Evolutionary conservation across 2,888 invertebrate species (phyloP), one percentile per base, ranked within the genome.

Genomic region (Clepsis dumicolana): DNA sequence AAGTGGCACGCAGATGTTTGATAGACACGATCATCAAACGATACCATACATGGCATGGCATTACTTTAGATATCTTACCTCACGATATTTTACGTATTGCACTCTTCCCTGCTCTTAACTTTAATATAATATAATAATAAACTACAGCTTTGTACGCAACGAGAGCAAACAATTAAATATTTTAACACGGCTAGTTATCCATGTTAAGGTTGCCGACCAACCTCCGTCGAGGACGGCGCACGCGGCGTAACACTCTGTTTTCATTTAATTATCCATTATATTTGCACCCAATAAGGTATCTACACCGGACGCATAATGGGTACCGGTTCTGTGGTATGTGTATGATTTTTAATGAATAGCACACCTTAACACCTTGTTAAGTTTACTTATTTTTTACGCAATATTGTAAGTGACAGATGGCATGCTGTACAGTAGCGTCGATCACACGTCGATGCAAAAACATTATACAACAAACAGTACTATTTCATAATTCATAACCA

Each of bases 131-230:
- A n/a, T 12, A n/a, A 38, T 29, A n/a, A 38, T 5, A 38, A 52
- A 48, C 16, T 50, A 38, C 18, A 27, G 27, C 18, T 21, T n/a
- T 21, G 48, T 48, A n/a, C 32, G 32, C 35, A 56, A 18, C 29
- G 29, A 35, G 27, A n/a, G 56, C 67, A 67, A 57, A 67, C 54
- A 65, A 66, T 62, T 61, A 66, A 66, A 67, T 67, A 67, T 62
- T 67, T 64, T 57, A 68, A 68, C 62, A 62, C 57, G 38, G 44
- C 63, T 24, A 59, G 63, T 68, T 68, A 59, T 41, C 44, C 57
- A 53, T 68, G 68, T 64, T 68, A 68, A 68, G 68, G 68, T 44
- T 68, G 27, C 50, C 29, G 24, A n/a, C 52, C 63, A 64, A 64
- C 68, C 68, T 68, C 63, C 16, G 44, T 1, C 52, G 59, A 64